Base-by-base conservation (phyloP, 2,888 invertebrate genomes). In the Parthenolecanium corni region DNA sequence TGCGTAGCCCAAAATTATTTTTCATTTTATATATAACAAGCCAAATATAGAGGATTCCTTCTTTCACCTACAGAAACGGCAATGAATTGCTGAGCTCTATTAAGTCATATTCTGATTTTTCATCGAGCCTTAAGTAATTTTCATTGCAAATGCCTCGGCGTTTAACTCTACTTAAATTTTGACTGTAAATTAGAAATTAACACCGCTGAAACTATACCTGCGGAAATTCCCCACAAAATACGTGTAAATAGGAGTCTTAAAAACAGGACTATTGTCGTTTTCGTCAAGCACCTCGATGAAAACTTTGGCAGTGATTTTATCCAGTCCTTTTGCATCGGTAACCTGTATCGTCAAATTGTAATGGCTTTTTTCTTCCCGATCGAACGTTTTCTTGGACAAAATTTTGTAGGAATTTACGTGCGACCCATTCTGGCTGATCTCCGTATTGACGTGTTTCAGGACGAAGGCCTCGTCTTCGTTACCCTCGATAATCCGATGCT, bases 251-350 rank as follows among this genome's bases (percentile, higher is more conserved):
- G 81, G 80, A 67, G 85, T 81, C 42, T 83, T 82, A 73, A 94
- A 93, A 40, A 85, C 78, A 0, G 94, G 95, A 66, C 85, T 82
- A 73, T 95, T 94, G 74, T 95, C 95, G 73, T 95, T 95, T 73
- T 88, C 88, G 72, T 95, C 92, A 23, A 83, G 76, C 24, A 96
- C 81, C 20, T 81, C 80, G 42, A 95, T 79, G 51, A 79, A 78
- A 12, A 94, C 80, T 67, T 83, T 84, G n/a, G 89, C 83, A 24
- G 83, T 81, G 0, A 89, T 88, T 69, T 84, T 86, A 73, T 89
- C 90, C 52, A 88, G 80, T 47, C 85, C 88, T 68, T 84, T 82
- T 24, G 82, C 78, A 71, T 91, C 90, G 12, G 83, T 82, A 0
- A 91, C 92, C 71, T 86, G 85, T 56, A 94, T 78, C 1, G 85